Base-by-base conservation (phyloP, 2,113 vertebrate species). In the Petrocephalus microphthalmus region DNA sequence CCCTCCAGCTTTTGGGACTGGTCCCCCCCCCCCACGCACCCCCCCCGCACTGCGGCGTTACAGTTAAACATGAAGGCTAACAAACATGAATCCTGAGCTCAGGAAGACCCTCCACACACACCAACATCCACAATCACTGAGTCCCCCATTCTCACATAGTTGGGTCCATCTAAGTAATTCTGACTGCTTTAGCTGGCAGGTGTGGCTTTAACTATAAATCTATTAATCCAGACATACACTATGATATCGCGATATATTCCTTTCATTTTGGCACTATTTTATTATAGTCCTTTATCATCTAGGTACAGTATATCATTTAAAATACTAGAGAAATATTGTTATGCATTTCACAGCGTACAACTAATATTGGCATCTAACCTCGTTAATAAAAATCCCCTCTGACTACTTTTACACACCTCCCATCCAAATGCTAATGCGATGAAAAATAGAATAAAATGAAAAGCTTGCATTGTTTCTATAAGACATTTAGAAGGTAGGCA, bases 401-500 rank as follows among this genome's bases (percentile, higher is more conserved):
- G 15, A 7, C 84, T 52, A 49, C 22, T 33, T n/a, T n/a, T n/a
- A 83, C 37, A 47, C 33, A 11, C 81, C 81, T 83, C 37, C 45
- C 45, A 45, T 2, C 42, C 45, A 22, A 37, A 49, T 49, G 22
- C 81, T 49, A 83, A 20, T n/a, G 42, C 45, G 7, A 49, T n/a
- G 6, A 83, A 83, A 47, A 47, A n/a, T 15, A 37, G 19, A 78
- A 15, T 1, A 19, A 47, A 82, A 49, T 47, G 89, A 85, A 92
- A 92, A 91, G 92, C 92, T 91, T 89, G 92, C 92, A 91, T 94
- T 91, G 0, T 92, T 89, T 74, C 93, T 88, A 87, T 82, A 89
- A 91, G 91, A 93, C 91, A 92, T 93, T 95, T 91, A 88, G 88
- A 94, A 92, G 92, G 94, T 95, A 98, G 97, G 97, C 97, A 99